A percentile compares a stretch with the other conserved stretches of the same genome.
Evolutionary conservation across 2,888 invertebrate genomes (phyloP).

Genomic region (Gasteruption jaculator): DNA sequence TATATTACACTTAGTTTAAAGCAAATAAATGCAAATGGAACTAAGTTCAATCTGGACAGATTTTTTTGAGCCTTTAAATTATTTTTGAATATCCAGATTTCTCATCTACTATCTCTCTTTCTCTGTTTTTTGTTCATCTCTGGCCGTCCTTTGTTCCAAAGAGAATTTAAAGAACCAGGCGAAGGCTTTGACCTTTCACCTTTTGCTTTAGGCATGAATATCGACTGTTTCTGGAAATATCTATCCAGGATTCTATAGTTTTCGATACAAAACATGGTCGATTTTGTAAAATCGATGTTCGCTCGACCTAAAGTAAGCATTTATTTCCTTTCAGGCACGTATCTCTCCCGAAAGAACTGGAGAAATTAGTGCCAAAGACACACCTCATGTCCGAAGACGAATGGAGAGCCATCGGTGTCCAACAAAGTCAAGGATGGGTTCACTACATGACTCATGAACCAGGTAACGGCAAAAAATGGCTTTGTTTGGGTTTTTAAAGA

Average conservation of each 20-base stretch:
- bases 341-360: slow-evolving; percentile 87
- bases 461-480: no score
- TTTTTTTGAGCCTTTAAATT: neutral
- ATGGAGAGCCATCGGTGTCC: slow-evolving; percentile 92
- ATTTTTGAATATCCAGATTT: neutral
- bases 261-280: no score
- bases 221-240: no score
- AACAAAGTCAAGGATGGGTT: slow-evolving; percentile 95
- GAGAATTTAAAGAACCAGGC: neutral
- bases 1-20: no score
- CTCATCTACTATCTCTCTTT: neutral
- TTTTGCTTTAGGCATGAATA: neutral
- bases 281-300: no score
- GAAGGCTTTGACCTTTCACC: neutral
- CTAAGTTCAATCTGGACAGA: no score
- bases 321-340: slow-evolving; percentile 72
- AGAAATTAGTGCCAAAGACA: slow-evolving; percentile 84
- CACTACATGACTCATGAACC: slow-evolving; percentile 97
- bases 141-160: neutral
- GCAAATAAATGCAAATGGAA: no score
- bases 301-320: neutral
- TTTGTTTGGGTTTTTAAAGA: no score
- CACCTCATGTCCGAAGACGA: slow-evolving; percentile 91
- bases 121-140: neutral
- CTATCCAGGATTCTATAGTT: no score